These are phyloP conservation scores for Drosophila emarginata DNA, from an alignment of 2,888 invertebrate species.

Conservation along the genomic window DNA sequence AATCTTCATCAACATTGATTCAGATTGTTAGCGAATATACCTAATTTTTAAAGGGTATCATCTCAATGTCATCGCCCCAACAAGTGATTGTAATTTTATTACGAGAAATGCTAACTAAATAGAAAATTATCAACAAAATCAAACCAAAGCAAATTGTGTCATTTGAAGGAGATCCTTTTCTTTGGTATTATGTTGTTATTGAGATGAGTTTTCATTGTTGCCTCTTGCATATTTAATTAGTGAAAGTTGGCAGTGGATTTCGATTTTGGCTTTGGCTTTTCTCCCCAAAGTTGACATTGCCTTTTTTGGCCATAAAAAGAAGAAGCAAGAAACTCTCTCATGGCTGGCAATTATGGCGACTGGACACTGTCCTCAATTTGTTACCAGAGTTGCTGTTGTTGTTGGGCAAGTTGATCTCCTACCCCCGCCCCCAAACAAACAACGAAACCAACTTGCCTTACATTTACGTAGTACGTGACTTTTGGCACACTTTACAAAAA, in stretches of 20 bases:
- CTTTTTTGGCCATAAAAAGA: background rate
- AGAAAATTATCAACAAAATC: conserved; percentile 5
- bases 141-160: conserved; percentile 1
- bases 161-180: conserved; percentile 1
- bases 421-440: background rate
- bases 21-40: no score
- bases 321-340: background rate
- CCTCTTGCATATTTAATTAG: conserved; percentile 5
- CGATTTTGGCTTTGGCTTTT: background rate
- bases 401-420: background rate
- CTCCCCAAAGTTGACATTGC: conserved; percentile 4
- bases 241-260: background rate
- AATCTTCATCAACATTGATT: no score
- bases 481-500: conserved; percentile 52
- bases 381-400: background rate
- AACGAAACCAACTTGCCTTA: conserved; percentile 5
- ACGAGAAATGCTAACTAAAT: background rate
- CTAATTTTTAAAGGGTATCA: background rate
- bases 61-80: background rate
- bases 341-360: background rate
- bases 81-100: conserved; percentile 4
- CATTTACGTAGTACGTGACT: conserved; percentile 61
- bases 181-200: background rate
- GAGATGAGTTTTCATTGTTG: conserved; percentile 4
- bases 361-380: conserved; percentile 7